Percentiles rank a stretch among this genome's conserved stretches.
phyloP scores from a whole-genome alignment of 2,888 invertebrate genomes.

The Sthenelais limicola region DNA sequence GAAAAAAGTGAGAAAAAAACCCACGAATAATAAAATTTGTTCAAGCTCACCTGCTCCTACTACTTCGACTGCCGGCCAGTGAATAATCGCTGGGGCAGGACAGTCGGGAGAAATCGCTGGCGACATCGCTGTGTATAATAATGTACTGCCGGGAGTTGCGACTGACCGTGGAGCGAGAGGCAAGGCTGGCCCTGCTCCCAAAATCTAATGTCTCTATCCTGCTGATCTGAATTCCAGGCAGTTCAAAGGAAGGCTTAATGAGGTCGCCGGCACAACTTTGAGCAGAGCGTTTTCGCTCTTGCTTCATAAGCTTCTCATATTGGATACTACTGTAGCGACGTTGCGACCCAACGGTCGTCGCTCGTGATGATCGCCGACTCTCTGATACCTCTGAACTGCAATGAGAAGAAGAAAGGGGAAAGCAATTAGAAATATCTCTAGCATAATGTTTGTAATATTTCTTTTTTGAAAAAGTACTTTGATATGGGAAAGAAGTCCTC shows the following conservation, averaged over 20 bases:
- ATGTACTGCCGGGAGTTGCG: constrained; percentile 40
- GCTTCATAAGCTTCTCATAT: constrained; percentile 40
- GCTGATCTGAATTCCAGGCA: constrained; percentile 55
- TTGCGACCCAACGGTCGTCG: constrained; percentile 45
- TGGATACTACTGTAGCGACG: constrained; percentile 45
- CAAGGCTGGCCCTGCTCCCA: constrained; percentile 42
- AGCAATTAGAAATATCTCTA: too few species aligned
- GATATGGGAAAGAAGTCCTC: too few species aligned
- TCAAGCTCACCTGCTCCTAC: too few species aligned
- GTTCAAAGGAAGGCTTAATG: constrained; percentile 43
- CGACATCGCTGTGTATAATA: constrained; percentile 49
- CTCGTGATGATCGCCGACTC: constrained; percentile 44
- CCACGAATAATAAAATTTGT: too few species aligned
- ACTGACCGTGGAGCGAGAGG: constrained; percentile 40
- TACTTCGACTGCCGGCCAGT: constrained; percentile 49
- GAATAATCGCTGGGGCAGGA: constrained; percentile 53
- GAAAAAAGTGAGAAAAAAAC: too few species aligned
- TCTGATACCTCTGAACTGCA: constrained; percentile 46
- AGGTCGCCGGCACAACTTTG: constrained; percentile 28
- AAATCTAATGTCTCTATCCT: constrained; percentile 53
- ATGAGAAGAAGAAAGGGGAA: not conserved
- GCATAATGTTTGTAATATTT: too few species aligned
- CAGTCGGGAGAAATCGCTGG: constrained; percentile 51
- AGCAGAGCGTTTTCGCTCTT: constrained; percentile 39
- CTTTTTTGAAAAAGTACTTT: too few species aligned